These are phyloP conservation scores for Habropoda laboriosa DNA, from an alignment of 1,140 invertebrate species.

Conservation along the genomic window DNA sequence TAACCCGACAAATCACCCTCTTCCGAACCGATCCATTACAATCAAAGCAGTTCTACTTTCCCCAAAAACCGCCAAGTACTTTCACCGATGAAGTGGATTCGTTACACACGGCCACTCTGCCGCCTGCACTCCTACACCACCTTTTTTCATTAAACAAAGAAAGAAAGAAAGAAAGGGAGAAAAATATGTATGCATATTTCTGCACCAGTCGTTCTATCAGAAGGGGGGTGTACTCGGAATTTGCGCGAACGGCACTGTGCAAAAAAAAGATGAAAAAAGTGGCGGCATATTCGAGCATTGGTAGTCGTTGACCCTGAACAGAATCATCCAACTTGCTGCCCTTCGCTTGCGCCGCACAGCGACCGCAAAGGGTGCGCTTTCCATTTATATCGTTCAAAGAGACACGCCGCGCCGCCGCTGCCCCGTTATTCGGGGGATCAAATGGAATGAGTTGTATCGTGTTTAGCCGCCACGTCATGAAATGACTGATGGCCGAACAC, in stretches of 20 bases:
- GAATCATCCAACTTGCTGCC: slow-evolving; percentile 36
- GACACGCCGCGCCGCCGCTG: neutral
- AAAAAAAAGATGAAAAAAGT: neutral
- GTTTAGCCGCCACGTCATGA: slow-evolving; percentile 27
- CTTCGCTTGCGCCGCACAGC: slow-evolving; percentile 32
- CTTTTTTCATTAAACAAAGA: neutral
- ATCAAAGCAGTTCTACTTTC: neutral
- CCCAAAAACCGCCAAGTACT: neutral
- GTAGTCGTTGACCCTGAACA: slow-evolving; percentile 42
- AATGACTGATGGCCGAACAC: slow-evolving; percentile 37
- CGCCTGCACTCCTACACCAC: neutral
- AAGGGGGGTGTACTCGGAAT: neutral
- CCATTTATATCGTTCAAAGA: slow-evolving; percentile 51
- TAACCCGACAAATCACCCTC: neutral
- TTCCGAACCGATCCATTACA: neutral
- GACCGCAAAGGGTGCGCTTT: slow-evolving; percentile 37
- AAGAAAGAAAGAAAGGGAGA: neutral
- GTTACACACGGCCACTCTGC: neutral
- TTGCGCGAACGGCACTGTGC: neutral
- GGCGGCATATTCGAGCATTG: slow-evolving; percentile 24
- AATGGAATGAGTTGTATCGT: slow-evolving; percentile 46
- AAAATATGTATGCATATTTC: neutral
- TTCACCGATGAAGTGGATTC: neutral
- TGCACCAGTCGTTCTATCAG: neutral
- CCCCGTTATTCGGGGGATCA: slow-evolving; percentile 43